Evolutionary conservation across 2,888 invertebrate genomes (phyloP).

Genomic region (Lycocerus yunnanus): DNA sequence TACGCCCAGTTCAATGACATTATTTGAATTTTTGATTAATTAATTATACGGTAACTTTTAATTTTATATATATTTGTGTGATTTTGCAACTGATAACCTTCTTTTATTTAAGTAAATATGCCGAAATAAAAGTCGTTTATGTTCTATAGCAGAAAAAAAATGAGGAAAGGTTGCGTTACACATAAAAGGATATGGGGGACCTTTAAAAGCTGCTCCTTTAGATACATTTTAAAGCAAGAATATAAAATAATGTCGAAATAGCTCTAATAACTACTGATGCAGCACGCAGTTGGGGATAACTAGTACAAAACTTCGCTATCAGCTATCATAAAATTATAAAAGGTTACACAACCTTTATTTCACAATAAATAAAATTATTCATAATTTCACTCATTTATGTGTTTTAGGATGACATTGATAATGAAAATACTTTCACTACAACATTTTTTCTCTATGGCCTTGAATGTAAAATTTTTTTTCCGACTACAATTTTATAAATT

Average conservation of each 20-base stretch:
- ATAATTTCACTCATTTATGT: not conserved
- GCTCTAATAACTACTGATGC: not conserved
- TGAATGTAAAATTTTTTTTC: not conserved
- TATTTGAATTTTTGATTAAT: not conserved
- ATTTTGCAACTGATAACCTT: not conserved
- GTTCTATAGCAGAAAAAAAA: too few species aligned
- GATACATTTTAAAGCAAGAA: not conserved
- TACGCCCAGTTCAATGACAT: not conserved
- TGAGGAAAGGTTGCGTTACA: not conserved
- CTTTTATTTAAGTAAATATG: not conserved
- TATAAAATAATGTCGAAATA: not conserved
- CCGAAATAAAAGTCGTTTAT: not conserved
- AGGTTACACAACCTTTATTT: not conserved
- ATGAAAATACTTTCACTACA: not conserved
- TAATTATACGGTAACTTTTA: not conserved
- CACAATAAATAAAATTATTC: not conserved
- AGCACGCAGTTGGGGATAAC: not conserved
- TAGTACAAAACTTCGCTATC: not conserved
- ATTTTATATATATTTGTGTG: not conserved
- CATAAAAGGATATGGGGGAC: not conserved
- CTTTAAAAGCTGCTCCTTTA: not conserved
- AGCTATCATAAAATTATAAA: too few species aligned
- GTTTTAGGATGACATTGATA: not conserved
- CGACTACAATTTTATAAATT: not conserved
- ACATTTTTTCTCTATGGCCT: conserved; percentile 1